Evolutionary conservation across 2,888 invertebrate species (phyloP).

Genomic region (Ectemnius continuus): DNA sequence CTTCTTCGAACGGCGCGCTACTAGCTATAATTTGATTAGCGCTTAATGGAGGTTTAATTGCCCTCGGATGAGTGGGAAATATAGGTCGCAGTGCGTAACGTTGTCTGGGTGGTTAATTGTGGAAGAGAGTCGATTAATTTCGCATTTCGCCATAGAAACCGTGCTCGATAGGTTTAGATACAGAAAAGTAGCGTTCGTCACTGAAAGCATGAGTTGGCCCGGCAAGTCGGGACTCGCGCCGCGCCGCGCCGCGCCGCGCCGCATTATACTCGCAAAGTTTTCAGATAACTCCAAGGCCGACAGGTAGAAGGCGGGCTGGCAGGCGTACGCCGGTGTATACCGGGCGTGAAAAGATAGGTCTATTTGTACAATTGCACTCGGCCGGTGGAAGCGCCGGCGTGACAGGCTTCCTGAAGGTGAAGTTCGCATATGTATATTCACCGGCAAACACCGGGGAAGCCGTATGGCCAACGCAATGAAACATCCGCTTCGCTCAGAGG

Average conservation of each 20-base stretch:
- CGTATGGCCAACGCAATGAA: too few relatives aligned
- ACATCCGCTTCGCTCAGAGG: neutral
- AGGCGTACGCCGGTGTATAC: too few relatives aligned
- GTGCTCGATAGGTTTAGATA: neutral
- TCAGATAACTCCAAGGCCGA: slow-evolving; percentile 29
- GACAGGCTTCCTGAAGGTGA: too few relatives aligned
- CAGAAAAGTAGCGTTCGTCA: slow-evolving; percentile 14
- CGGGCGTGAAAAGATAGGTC: too few relatives aligned
- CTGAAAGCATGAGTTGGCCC: slow-evolving; percentile 26
- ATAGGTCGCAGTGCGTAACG: neutral
- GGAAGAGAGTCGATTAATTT: slow-evolving; percentile 18
- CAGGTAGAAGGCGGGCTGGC: neutral
- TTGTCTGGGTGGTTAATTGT: neutral
- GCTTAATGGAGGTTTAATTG: slow-evolving; percentile 31
- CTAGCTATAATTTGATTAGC: slow-evolving; percentile 13
- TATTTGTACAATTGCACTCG: too few relatives aligned
- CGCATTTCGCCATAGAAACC: neutral
- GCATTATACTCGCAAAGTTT: slow-evolving; percentile 25
- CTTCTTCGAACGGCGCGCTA: neutral
- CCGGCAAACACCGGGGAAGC: too few relatives aligned
- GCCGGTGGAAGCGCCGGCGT: too few relatives aligned
- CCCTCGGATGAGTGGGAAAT: slow-evolving; percentile 13
- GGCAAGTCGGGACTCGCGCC: slow-evolving; percentile 28
- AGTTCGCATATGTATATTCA: too few relatives aligned
- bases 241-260: too few relatives aligned